Percentiles rank a stretch among this genome's conserved stretches.
Evolutionary conservation across 2,888 invertebrate species (phyloP).

Genomic region (Xylota sylvarum): DNA sequence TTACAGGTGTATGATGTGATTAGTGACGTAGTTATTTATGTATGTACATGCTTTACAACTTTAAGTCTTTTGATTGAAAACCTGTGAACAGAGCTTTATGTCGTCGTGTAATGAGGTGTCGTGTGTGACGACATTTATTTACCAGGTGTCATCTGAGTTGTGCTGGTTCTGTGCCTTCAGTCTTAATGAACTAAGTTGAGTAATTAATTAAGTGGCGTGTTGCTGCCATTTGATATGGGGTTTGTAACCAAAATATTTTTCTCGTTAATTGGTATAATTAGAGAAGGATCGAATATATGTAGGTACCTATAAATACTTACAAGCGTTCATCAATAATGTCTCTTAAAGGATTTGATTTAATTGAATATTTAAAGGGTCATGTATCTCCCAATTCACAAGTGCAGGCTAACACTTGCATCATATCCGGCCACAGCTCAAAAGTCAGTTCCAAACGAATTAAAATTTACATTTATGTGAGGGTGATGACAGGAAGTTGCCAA

Average conservation of each 20-base stretch:
- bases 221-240: neutral
- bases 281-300: neutral
- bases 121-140: neutral
- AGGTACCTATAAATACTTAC: too few relatives aligned
- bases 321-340: too few relatives aligned
- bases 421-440: too few relatives aligned
- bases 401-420: too few relatives aligned
- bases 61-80: neutral
- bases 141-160: neutral
- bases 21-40: neutral
- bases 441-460: too few relatives aligned
- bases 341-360: too few relatives aligned
- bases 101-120: slow-evolving; percentile 1
- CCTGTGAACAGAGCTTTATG: neutral
- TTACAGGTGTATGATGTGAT: neutral
- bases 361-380: too few relatives aligned
- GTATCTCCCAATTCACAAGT: too few relatives aligned
- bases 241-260: neutral
- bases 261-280: neutral
- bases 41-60: neutral
- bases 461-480: too few relatives aligned
- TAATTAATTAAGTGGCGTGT: slow-evolving; percentile 11
- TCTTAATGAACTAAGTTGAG: neutral
- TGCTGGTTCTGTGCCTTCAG: neutral
- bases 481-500: too few relatives aligned